Evolutionary conservation across 2,888 invertebrate species (phyloP).

Genomic region (Colletes collaris): DNA sequence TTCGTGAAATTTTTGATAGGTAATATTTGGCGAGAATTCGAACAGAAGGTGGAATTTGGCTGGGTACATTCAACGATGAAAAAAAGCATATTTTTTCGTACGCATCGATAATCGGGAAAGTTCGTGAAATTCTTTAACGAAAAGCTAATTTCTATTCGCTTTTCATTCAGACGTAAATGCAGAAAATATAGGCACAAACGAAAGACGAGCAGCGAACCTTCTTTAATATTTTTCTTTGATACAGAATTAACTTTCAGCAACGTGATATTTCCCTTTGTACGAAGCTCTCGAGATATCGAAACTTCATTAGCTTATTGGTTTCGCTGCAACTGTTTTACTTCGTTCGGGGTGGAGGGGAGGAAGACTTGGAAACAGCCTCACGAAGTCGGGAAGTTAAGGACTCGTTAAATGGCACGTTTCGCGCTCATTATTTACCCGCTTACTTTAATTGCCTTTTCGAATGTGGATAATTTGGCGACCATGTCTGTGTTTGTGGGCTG

Average conservation of each 20-base stretch:
- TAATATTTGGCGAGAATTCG: neutral
- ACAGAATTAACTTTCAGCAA: too few species aligned
- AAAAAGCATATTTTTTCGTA: neutral
- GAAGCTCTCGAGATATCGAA: constrained; percentile 45
- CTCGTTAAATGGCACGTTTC: constrained; percentile 49
- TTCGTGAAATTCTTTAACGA: neutral
- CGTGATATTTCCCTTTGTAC: constrained; percentile 13
- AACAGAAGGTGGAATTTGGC: neutral
- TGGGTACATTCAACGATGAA: neutral
- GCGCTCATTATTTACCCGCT: constrained; percentile 41
- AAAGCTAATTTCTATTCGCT: too few species aligned
- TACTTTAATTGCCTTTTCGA: constrained; percentile 38
- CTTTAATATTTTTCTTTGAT: too few species aligned
- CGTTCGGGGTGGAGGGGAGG: neutral
- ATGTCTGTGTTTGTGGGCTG: constrained; percentile 28
- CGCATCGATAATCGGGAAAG: neutral
- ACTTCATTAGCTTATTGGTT: constrained; percentile 53
- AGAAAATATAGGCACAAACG: too few species aligned
- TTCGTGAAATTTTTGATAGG: neutral
- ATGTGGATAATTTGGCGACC: constrained; percentile 41
- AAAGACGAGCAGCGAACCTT: too few species aligned
- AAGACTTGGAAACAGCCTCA: constrained; percentile 33
- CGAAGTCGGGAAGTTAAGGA: constrained; percentile 43
- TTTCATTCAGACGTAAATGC: too few species aligned
- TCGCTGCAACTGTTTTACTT: constrained; percentile 39